phyloP scores from a whole-genome alignment of 2,888 invertebrate genomes.

The Cryptocheilus praepositus region DNA sequence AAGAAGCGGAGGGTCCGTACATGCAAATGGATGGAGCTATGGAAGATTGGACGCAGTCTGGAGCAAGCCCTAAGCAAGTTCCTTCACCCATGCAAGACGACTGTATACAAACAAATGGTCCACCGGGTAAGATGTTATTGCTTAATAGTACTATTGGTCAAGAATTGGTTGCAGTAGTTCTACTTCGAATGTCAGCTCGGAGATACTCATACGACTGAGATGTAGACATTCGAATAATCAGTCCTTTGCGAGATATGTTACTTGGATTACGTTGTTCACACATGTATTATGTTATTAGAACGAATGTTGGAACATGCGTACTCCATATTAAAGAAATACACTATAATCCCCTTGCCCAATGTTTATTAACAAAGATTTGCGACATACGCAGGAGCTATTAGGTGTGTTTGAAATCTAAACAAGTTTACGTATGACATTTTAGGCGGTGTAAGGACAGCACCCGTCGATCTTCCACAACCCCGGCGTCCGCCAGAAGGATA shows the following conservation, averaged over 20 bases:
- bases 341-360: no score
- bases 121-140: conserved; percentile 60
- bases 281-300: no score
- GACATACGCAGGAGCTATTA: no score
- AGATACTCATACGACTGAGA: no score
- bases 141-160: conserved; percentile 13
- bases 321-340: no score
- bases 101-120: conserved; percentile 74
- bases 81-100: conserved; percentile 70
- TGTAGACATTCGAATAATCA: no score
- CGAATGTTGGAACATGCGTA: no score
- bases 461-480: conserved; percentile 72
- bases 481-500: conserved; percentile 78
- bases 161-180: background rate
- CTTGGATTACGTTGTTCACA: no score
- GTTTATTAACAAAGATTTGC: no score
- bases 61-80: conserved; percentile 74
- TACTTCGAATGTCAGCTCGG: no score
- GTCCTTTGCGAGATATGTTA: no score
- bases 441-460: conserved; percentile 71
- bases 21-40: conserved; percentile 70
- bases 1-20: conserved; percentile 71
- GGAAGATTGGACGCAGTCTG: conserved; percentile 66
- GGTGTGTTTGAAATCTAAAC: no score
- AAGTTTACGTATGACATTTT: conserved; percentile 1